Evolutionary conservation across 2,888 invertebrate genomes (phyloP), one percentile per base, ranked within the genome.

Genomic region (Seira ritae): DNA sequence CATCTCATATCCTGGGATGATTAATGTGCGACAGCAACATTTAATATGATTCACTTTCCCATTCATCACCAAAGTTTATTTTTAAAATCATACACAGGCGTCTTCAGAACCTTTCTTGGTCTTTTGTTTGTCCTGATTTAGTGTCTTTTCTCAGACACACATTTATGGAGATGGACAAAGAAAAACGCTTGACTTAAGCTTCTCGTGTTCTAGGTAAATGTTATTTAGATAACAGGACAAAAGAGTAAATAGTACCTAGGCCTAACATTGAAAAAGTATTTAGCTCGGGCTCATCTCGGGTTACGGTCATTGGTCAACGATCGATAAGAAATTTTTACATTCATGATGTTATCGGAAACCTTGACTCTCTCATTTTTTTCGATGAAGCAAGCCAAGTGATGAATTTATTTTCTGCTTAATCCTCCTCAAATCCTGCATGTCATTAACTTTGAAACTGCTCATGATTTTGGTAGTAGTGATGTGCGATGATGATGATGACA

Each of bases 1-100:
- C 65, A n/a, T 60, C 17, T 60, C 60, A 83, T 80, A 60, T 78
- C 84, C 80, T 84, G 77, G 80, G 80, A 80, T 84, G 75, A 85
- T 85, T 80, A 85, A 84, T 85, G 81, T 68, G 66, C 66, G 62
- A 74, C 60, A 60, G 12, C 60, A n/a, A n/a, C 3, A 60, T 15
- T 15, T 60, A 17, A 60, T 17, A 4, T 15, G 3, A n/a, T 60
- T 60, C 17, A 60, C 60, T 60, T 60, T 60, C 60, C n/a, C 60
- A 60, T 60, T 15, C 60, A 60, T 60, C 60, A 10, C n/a, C n/a
- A 8, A 60, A n/a, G 3, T 60, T n/a, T 15, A 60, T n/a, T 60
- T 60, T 60, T 8, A 60, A 60, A 10, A 60, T n/a, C 3, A 10
- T 60, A 8, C 42, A n/a, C 8, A n/a, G 60, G 60, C 60, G 60